Conservation (phyloP, 1,140 invertebrate genomes). For the Drosophila pallidifrons region DNA sequence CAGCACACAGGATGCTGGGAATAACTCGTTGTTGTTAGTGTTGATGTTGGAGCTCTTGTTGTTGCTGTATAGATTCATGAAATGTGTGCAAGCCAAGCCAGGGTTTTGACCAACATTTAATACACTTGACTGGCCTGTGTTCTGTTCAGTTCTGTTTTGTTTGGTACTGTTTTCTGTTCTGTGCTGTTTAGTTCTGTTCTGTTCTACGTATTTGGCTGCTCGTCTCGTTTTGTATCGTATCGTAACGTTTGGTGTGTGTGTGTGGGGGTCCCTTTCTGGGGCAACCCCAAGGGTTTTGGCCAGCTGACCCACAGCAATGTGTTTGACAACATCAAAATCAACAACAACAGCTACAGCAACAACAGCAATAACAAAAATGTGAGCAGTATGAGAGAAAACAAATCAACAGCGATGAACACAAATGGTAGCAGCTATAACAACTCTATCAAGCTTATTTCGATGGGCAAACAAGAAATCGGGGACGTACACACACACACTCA, state of each 20-base stretch:
- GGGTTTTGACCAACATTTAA: constrained; percentile 73
- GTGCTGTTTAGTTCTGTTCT: not conserved
- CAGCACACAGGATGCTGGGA: constrained; percentile 36
- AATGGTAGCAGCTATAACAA: constrained; percentile 78
- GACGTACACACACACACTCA: not conserved
- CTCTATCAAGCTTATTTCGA: constrained; percentile 82
- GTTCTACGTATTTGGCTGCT: constrained; percentile 20
- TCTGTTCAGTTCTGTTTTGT: constrained; percentile 1
- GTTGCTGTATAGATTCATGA: constrained; percentile 11
- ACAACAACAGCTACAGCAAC: not conserved
- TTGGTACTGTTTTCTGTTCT: not conserved
- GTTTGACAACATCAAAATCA: constrained; percentile 21
- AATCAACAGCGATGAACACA: constrained; percentile 79
- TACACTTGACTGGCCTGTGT: constrained; percentile 65
- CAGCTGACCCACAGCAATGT: constrained; percentile 41
- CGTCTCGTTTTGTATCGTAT: constrained; percentile 24
- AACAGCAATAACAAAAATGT: constrained; percentile 12
- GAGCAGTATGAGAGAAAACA: constrained; percentile 62
- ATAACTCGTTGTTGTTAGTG: not conserved
- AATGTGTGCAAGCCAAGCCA: not conserved
- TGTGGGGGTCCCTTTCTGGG: not conserved
- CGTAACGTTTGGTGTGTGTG: not conserved
- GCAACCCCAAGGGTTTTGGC: constrained; percentile 25
- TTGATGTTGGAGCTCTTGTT: not conserved
- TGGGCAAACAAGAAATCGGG: constrained; percentile 64